Evolutionary conservation across 2,113 vertebrate species (phyloP).

Genomic region (Polypterus senegalus): DNA sequence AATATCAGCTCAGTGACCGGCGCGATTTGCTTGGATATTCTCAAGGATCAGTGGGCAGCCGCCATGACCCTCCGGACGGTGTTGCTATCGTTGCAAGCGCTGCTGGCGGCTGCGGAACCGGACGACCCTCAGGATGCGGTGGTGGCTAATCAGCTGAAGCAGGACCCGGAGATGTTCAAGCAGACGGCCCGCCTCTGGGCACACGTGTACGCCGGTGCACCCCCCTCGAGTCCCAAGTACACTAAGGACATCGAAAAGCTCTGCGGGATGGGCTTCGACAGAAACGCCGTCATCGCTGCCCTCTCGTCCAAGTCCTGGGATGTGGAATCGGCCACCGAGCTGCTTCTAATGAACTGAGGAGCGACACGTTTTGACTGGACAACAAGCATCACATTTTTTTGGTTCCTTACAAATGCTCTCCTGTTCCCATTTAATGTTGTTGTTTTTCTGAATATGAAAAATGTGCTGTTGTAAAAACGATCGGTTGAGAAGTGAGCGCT

Average conservation of each 20-base stretch:
- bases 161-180: conserved; percentile 98
- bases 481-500: too few species aligned
- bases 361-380: not conserved
- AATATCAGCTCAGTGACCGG: conserved; percentile 98
- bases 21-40: conserved; percentile 97
- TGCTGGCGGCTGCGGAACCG: conserved; percentile 88
- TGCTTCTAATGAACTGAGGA: conserved; percentile 93
- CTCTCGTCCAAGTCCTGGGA: conserved; percentile 98
- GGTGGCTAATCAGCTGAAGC: conserved; percentile 96
- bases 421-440: too few species aligned
- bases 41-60: conserved; percentile 98
- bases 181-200: conserved; percentile 95
- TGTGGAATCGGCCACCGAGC: conserved; percentile 93
- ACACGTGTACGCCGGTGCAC: conserved; percentile 87
- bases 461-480: too few species aligned
- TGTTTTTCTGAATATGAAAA: too few species aligned
- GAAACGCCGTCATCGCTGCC: conserved; percentile 97
- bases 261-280: conserved; percentile 98
- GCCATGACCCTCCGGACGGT: conserved; percentile 96
- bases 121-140: conserved; percentile 96
- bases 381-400: too few species aligned
- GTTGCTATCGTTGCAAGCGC: conserved; percentile 86
- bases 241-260: conserved; percentile 97
- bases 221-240: conserved; percentile 88
- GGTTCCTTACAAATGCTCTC: too few species aligned